Percentiles rank a stretch among this genome's conserved stretches.
These are phyloP conservation scores for Ectemnius lituratus DNA, from an alignment of 2,888 invertebrate species.

Conservation along the genomic window DNA sequence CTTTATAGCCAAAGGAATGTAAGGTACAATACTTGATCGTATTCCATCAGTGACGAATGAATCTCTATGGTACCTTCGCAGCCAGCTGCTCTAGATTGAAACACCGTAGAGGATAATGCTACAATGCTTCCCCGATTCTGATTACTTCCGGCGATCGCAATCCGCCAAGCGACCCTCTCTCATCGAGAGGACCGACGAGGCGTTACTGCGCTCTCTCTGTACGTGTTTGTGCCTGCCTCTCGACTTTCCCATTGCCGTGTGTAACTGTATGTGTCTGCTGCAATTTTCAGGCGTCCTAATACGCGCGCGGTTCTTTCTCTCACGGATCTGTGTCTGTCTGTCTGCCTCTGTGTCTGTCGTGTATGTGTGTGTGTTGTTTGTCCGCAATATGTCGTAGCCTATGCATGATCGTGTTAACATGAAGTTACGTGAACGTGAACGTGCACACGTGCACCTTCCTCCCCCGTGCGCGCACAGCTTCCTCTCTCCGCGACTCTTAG, in stretches of 20 bases:
- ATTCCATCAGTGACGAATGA: constrained; percentile 71
- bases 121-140: constrained; percentile 24
- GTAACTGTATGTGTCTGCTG: constrained; percentile 21
- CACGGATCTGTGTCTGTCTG: not conserved
- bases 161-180: constrained; percentile 23
- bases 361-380: not conserved
- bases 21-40: constrained; percentile 78
- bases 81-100: constrained; percentile 72
- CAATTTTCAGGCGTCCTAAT: constrained; percentile 41
- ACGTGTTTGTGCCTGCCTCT: not conserved
- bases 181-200: constrained; percentile 48
- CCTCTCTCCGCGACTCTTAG: constrained; percentile 57
- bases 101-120: constrained; percentile 61
- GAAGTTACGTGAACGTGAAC: constrained; percentile 35
- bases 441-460: constrained; percentile 46
- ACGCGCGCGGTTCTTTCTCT: not conserved
- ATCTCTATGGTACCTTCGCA: constrained; percentile 71
- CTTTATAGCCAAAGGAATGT: constrained; percentile 78
- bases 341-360: constrained; percentile 9
- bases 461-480: constrained; percentile 46
- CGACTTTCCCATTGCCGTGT: not conserved
- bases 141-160: constrained; percentile 37
- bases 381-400: not conserved
- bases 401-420: constrained; percentile 37
- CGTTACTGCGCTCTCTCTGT: constrained; percentile 47